Conservation (phyloP, 53 echinoderm and acorn worm genomes). For the Echinometra lucunter region DNA sequence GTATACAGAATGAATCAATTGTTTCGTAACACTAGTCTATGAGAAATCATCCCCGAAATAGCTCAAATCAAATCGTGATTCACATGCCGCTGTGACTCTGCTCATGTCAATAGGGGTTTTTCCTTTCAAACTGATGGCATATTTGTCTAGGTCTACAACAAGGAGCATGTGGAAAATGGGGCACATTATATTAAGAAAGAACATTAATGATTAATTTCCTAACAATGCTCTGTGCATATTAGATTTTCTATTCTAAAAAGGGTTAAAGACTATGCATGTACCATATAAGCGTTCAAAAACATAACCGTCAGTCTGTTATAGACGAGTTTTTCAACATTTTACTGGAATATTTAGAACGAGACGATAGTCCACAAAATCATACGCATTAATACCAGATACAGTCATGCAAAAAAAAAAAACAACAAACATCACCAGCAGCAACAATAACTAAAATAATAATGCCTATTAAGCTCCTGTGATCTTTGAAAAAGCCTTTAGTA, state of each 20-base stretch:
- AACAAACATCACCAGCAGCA: too few species aligned
- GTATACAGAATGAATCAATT: background rate
- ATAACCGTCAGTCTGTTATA: too few species aligned
- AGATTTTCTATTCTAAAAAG: too few species aligned
- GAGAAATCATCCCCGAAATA: background rate
- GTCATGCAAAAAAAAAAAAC: too few species aligned
- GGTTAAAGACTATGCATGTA: background rate
- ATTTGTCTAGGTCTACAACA: background rate
- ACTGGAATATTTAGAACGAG: background rate
- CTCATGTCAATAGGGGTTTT: constrained; percentile 24
- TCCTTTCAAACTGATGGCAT: background rate
- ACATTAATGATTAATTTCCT: too few species aligned
- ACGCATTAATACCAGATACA: too few species aligned
- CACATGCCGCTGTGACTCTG: background rate
- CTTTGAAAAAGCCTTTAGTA: too few species aligned
- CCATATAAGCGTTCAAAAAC: too few species aligned
- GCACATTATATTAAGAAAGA: background rate
- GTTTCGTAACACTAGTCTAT: background rate
- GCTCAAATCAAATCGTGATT: background rate
- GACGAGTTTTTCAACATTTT: background rate
- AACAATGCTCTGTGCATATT: too few species aligned
- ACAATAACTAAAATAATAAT: too few species aligned
- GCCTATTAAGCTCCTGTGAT: too few species aligned
- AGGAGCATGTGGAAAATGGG: background rate
- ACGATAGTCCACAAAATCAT: background rate